Evolutionary conservation across 2,797 vertebrate genomes (phyloP), one percentile per base, ranked within the genome.

Genomic region (Sebastes matsubarae): DNA sequence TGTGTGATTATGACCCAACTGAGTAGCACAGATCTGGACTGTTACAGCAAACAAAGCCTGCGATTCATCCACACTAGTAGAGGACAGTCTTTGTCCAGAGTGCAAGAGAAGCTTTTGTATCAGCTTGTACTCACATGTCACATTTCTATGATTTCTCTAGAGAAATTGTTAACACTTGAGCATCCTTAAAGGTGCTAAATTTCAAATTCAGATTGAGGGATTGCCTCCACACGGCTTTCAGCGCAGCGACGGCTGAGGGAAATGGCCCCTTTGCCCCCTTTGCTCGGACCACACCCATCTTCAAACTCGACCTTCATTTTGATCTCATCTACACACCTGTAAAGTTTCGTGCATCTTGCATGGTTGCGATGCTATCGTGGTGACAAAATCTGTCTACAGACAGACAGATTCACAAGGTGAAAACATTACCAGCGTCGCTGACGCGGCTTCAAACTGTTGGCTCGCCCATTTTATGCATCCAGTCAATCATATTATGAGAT

Each of bases 41-140:
- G 87, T 90, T 82, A 72, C 42, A 80, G 68, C 80, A 86, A 70
- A 95, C 94, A 95, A 94, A 92, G 93, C 65, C 81, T 27, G 25
- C 73, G 22, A 87, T 93, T 94, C 86, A 93, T 84, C 12, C 66
- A 68, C 59, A 63, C 22, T 52, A 71, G 85, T 84, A 91, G 89
- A 87, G 59, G 58, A 82, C 81, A 64, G 84, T 75, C 89, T 93
- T 87, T 85, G 87, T 92, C 80, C 52, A 6, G 36, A 54, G 60
- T 61, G 64, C 32, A 14, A n/a, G 54, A 36, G 77, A 59, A 42
- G 79, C 30, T 79, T 75, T 65, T 36, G 64, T 24, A 63, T 75
- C 58, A 67, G 54, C 32, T 72, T 80, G 50, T 83, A n/a, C 52
- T 81, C 22, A 10, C 63, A 64, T 27, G 71, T 78, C 29, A 61